Percentiles rank a stretch among this genome's conserved stretches.
phyloP scores from a whole-genome alignment of 2,113 vertebrate species.

The Semnopithecus entellus region DNA sequence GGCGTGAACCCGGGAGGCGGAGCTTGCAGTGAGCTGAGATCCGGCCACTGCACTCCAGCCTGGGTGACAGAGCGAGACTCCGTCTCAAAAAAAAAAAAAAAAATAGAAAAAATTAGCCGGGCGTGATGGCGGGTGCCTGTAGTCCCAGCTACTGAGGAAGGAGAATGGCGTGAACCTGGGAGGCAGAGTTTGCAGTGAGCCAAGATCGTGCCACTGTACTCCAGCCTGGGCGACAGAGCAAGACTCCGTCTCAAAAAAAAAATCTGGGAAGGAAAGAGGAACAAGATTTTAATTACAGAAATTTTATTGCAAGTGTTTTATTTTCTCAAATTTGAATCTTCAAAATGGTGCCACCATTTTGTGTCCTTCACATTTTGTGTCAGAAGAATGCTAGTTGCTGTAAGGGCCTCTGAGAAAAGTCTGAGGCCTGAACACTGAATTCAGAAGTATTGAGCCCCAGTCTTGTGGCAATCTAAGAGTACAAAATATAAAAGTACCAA shows the following conservation, averaged over 20 bases:
- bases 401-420: neutral
- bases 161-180: too few relatives aligned
- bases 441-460: neutral
- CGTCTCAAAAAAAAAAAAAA: too few relatives aligned
- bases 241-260: neutral
- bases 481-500: neutral
- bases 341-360: neutral
- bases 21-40: too few relatives aligned
- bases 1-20: too few relatives aligned
- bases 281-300: constrained; percentile 52
- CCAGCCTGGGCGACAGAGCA: too few relatives aligned
- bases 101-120: too few relatives aligned
- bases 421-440: neutral
- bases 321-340: constrained; percentile 32
- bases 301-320: constrained; percentile 42
- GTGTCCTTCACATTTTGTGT: constrained; percentile 15
- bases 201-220: too few relatives aligned
- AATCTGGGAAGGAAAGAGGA: neutral
- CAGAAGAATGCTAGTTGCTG: constrained; percentile 1
- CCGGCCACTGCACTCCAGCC: too few relatives aligned
- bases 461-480: neutral
- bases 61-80: too few relatives aligned
- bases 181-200: too few relatives aligned
- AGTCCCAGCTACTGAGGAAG: too few relatives aligned
- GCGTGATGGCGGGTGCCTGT: too few relatives aligned